A percentile compares a stretch with the other conserved stretches of the same genome.
These are phyloP conservation scores for Sinonovacula constricta DNA, from an alignment of 1,140 invertebrate genomes.

Conservation along the genomic window DNA sequence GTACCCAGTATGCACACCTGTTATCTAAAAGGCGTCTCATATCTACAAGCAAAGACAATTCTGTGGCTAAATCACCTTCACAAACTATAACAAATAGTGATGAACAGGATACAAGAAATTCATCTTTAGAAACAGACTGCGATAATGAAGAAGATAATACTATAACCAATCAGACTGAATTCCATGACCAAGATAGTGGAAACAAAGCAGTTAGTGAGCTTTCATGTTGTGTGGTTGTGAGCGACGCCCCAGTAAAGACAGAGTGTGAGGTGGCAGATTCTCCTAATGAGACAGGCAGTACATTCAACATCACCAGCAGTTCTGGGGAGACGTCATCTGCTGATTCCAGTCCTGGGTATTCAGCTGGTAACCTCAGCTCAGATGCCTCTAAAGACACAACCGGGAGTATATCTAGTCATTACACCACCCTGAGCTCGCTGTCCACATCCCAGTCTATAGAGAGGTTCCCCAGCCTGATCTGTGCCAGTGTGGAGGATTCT, in stretches of 20 bases:
- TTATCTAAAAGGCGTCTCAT: constrained; percentile 61
- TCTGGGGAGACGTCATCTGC: background rate
- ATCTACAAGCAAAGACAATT: constrained; percentile 32
- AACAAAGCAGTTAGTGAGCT: too few species aligned
- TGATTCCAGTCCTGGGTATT: background rate
- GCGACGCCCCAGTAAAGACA: too few species aligned
- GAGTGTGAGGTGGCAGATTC: too few species aligned
- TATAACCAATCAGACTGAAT: too few species aligned
- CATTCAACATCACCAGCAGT: too few species aligned
- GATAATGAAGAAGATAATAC: too few species aligned
- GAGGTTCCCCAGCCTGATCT: constrained; percentile 53
- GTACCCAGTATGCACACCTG: constrained; percentile 72
- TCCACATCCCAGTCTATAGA: constrained; percentile 38
- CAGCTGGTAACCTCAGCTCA: background rate
- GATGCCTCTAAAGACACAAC: background rate
- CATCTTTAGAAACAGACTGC: too few species aligned
- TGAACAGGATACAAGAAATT: too few species aligned
- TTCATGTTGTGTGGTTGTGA: too few species aligned
- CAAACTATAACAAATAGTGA: too few species aligned
- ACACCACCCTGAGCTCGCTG: constrained; percentile 82
- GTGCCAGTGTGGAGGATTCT: constrained; percentile 31
- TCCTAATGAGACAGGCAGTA: too few species aligned
- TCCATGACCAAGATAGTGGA: too few species aligned
- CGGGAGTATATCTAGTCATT: background rate
- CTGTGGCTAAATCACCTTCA: constrained; percentile 1